A percentile compares a stretch with the other conserved stretches of the same genome.
These are phyloP conservation scores for Halcyon senegalensis DNA, from an alignment of 2,113 vertebrate genomes.

Conservation along the genomic window DNA sequence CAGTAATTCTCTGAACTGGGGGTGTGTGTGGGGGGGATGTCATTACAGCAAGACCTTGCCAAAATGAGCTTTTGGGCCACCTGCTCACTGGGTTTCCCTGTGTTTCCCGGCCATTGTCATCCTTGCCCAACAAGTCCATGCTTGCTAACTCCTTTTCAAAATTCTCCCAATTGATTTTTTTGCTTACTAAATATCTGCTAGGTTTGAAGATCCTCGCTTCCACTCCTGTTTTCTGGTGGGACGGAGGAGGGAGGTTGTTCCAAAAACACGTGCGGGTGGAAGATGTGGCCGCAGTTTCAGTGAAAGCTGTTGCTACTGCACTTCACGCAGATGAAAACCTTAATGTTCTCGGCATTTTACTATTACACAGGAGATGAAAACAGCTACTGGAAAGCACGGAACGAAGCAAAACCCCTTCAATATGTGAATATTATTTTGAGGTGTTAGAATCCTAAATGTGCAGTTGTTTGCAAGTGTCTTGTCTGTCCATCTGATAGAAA, in stretches of 20 bases:
- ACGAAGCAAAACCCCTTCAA: background rate
- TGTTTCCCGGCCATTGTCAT: fast-evolving
- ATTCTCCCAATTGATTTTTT: background rate
- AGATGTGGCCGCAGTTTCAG: background rate
- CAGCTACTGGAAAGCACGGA: background rate
- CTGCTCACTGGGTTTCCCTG: background rate
- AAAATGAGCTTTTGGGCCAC: background rate
- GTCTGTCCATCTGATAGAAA: background rate
- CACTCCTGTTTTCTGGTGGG: background rate
- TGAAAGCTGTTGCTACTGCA: background rate
- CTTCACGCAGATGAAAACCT: background rate
- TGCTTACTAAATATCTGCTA: background rate
- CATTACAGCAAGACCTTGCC: background rate
- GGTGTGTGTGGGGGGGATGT: too few species aligned
- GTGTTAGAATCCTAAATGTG: background rate
- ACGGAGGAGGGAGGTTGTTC: background rate
- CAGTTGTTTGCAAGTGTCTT: background rate
- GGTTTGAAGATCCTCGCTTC: background rate
- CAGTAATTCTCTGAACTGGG: background rate
- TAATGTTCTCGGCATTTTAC: background rate
- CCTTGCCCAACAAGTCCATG: background rate
- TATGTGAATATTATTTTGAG: background rate
- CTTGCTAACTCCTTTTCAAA: background rate
- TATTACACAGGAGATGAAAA: background rate
- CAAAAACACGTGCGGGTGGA: background rate